phyloP scores from a whole-genome alignment of 2,797 vertebrate genomes.

The Carapus acus region DNA sequence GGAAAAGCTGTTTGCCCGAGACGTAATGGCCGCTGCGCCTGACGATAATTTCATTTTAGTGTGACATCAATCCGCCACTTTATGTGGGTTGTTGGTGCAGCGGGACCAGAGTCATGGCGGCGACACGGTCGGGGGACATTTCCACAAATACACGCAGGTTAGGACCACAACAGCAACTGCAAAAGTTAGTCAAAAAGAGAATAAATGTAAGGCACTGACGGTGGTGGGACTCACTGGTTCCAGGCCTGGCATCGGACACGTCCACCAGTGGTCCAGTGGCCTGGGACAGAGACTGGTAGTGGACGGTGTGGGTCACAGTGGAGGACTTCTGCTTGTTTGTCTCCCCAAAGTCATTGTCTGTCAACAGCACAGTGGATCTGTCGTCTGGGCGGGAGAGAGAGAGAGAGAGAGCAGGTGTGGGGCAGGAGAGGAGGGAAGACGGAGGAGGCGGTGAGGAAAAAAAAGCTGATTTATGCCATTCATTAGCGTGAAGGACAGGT shows the following conservation, averaged over 20 bases:
- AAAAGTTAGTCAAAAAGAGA: slow-evolving; percentile 49
- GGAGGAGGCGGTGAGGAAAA: neutral
- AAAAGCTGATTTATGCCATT: neutral
- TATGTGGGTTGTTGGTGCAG: neutral
- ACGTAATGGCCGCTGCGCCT: slow-evolving; percentile 8
- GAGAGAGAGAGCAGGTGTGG: neutral
- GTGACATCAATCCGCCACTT: slow-evolving; percentile 4
- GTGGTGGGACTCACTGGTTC: slow-evolving; percentile 88
- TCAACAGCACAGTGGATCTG: slow-evolving; percentile 92
- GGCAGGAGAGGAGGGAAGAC: neutral
- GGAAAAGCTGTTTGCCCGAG: slow-evolving; percentile 15
- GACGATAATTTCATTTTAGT: slow-evolving; percentile 11
- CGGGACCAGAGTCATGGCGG: too few relatives aligned
- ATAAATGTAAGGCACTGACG: slow-evolving; percentile 62
- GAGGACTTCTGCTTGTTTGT: slow-evolving; percentile 95
- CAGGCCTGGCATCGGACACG: slow-evolving; percentile 96
- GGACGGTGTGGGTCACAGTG: slow-evolving; percentile 98
- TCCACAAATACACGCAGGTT: neutral
- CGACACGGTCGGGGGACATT: too few relatives aligned
- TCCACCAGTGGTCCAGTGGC: slow-evolving; percentile 96
- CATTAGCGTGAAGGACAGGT: neutral
- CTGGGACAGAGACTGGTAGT: slow-evolving; percentile 97
- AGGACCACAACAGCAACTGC: slow-evolving; percentile 8
- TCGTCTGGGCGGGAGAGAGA: slow-evolving; percentile 76
- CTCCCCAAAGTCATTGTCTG: slow-evolving; percentile 97